Evolutionary conservation across 2,113 vertebrate species (phyloP), one percentile per base, ranked within the genome.

Genomic region (Siphamia tubifer): DNA sequence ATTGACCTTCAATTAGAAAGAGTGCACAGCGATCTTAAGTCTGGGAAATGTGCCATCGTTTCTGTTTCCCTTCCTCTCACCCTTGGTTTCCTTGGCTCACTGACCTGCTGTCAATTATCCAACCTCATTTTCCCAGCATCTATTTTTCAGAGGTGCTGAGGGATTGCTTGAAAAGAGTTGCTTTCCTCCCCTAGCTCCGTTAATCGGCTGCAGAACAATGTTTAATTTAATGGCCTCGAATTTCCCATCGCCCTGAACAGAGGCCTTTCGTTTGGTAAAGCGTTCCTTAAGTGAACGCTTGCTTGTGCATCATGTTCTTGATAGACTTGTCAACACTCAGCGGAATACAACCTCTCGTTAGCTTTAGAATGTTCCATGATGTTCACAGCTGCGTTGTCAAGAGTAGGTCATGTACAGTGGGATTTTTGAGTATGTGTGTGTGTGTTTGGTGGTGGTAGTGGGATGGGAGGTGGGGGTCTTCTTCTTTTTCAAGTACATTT

Each of bases 191-290:
- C 11, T 3, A 7, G 16, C 17, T 67, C 21, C 6, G 28, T 21
- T 78, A 68, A 83, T 47, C 63, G 38, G 30, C 48, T 54, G 52
- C 32, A 39, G 36, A 38, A 28, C 54, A 28, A 77, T 76, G 63
- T 82, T 82, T 78, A 55, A 83, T 85, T 77, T 47, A 81, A 61
- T 48, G 61, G 21, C 54, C 71, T 56, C 56, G 69, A 43, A 65
- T 79, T 70, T 70, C 53, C 67, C 39, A 28, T 6, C 6, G 35
- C 47, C 36, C 57, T 15, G 1, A 63, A 56, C 47, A 48, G 48
- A 65, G 62, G 16, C 23, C 3, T 19, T 39, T 42, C 32, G 25
- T 77, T 77, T 71, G 48, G 52, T 79, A 70, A 74, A 79, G 71
- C 60, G 55, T 53, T 61, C 21, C 52, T 62, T 67, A 60, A 79